Base-by-base conservation (phyloP, 2,113 vertebrate species). In the Melanocharis versteri region DNA sequence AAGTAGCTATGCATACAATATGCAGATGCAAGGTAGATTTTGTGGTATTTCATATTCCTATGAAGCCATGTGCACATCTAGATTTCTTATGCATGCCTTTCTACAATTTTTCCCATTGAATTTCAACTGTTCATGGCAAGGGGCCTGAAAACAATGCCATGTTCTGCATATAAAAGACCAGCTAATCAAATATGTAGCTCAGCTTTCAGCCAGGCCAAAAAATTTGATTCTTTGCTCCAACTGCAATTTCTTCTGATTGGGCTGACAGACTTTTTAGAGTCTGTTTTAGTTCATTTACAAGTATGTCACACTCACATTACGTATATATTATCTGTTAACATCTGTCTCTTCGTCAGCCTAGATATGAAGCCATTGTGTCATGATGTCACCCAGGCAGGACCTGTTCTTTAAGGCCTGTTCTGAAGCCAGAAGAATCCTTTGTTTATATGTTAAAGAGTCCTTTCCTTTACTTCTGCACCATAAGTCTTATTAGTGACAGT, bases 401-500 rank as follows among this genome's bases (percentile, higher is more conserved):
- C 26, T 62, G 61, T 87, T 64, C 68, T 65, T 88, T 86, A 83
- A 85, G 37, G 24, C 26, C 11, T 76, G 60, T 69, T 57, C 40
- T 66, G 47, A 83, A 86, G 68, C 44, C 77, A 86, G 56, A 81
- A 81, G 37, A 87, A 53, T 79, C 45, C 50, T 93, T 86, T 95
- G 69, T 90, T 60, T 90, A 2, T 75, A 68, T 89, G 37, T 71
- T 75, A 71, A 73, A 91, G 30, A 86, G 51, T n/a, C 76, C 60
- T 83, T 77, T 93, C 64, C 39, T 73, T 60, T 81, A 56, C 22
- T 27, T 33, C 71, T 88, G 37, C 58, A 80, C 70, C 86, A 69
- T 61, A 94, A 71, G 53, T 47, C 44, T 89, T 75, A 75, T 79
- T 95, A 92, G 79, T 53, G 72, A 90, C 80, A 88, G 83, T 56